Base-by-base conservation (phyloP, 2,888 invertebrate species). In the Anoplius nigerrimus region DNA sequence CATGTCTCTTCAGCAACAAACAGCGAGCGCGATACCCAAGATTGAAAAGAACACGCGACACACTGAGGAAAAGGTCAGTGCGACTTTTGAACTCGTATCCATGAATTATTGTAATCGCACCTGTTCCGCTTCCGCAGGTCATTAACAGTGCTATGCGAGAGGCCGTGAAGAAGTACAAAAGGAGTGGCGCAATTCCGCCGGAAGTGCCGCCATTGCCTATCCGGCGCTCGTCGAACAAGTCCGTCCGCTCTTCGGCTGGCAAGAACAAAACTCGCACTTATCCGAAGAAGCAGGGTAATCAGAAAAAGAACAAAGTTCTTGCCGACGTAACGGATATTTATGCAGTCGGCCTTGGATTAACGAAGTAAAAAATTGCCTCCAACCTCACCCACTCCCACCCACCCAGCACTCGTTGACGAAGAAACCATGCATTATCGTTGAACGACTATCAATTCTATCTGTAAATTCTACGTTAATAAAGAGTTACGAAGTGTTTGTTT, bases 81-180 rank as follows among this genome's bases (percentile, higher is more conserved):
- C 1, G 11, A 34, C 34, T 5, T 34, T 11, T 34, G 34, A 34
- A 13, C 1, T 5, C 11, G 34, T 1, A 34, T 13, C 34, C 1
- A 2, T 34, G 11, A 6, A 34, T 34, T 34, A 34, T 6, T 27
- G n/a, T 27, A 27, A 27, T 27, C 34, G 34, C 4, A 11, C 34
- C 2, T 34, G 11, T 34, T 34, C 11, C 11, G 11, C 34, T 34
- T 54, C 22, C 15, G 0, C 55, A 82, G 83, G 78, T 84, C 2
- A 82, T 84, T 42, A 81, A 77, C 66, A 79, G 83, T 2, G 82
- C 78, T 6, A 73, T 87, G 66, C 76, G 80, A 18, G 82, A 86
- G 0, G 83, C 84, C 3, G 78, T 82, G 13, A 84, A 82, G 57
- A 84, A 83, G 58, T 86, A 86, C 58, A 87, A 84, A 68, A 82